phyloP scores from a whole-genome alignment of 2,888 invertebrate species.

The Drosophila kambysellisi region DNA sequence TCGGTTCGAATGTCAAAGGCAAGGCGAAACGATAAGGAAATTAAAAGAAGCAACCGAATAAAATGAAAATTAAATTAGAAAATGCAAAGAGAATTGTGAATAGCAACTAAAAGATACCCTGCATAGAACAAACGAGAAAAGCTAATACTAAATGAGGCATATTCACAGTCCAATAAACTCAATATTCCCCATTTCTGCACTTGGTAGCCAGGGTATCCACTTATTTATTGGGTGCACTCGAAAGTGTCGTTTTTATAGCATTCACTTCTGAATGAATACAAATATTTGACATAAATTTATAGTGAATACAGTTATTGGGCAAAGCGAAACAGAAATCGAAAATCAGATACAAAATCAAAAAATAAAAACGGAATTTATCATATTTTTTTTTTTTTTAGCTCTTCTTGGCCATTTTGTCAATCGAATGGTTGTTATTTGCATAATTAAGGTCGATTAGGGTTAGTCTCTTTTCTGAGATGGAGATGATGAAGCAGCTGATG shows the following conservation, averaged over 20 bases:
- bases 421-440: constrained; percentile 56
- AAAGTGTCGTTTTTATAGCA: constrained; percentile 36
- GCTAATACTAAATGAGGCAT: not conserved
- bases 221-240: constrained; percentile 18
- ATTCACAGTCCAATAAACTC: not conserved
- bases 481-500: constrained; percentile 27
- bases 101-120: constrained; percentile 19
- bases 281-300: constrained; percentile 45
- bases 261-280: constrained; percentile 38
- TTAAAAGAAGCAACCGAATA: constrained; percentile 25
- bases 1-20: constrained; percentile 36
- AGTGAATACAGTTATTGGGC: constrained; percentile 61
- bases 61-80: constrained; percentile 14
- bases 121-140: not conserved
- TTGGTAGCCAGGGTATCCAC: not conserved
- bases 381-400: constrained; percentile 12
- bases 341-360: constrained; percentile 25
- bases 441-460: constrained; percentile 79
- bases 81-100: not conserved
- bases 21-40: constrained; percentile 15
- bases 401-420: constrained; percentile 60
- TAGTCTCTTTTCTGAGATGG: constrained; percentile 24
- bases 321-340: constrained; percentile 25
- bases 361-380: constrained; percentile 29
- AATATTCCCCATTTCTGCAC: not conserved